Percentiles rank a stretch among this genome's conserved stretches.
Evolutionary conservation across 2,113 vertebrate species (phyloP).

Genomic region (Oxyura jamaicensis): DNA sequence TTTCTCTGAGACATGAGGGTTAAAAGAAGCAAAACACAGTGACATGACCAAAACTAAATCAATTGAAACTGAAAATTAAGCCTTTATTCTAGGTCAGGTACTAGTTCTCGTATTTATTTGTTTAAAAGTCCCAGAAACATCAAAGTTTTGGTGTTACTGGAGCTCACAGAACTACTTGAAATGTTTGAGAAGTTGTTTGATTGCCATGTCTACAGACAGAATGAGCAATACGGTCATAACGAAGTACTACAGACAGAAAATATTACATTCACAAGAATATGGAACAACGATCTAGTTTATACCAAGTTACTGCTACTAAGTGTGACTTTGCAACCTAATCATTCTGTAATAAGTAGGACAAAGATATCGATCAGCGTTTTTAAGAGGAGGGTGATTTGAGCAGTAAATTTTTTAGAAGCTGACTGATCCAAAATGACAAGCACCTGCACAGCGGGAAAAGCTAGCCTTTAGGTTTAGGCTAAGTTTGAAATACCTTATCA

Average conservation of each 20-base stretch:
- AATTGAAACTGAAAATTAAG: background rate
- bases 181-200: background rate
- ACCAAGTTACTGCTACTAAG: background rate
- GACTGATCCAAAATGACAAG: background rate
- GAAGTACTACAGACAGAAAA: background rate
- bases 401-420: background rate
- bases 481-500: background rate
- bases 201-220: background rate
- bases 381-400: background rate
- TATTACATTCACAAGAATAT: background rate
- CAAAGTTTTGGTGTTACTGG: background rate
- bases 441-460: background rate
- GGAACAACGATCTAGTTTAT: background rate
- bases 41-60: background rate
- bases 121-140: background rate
- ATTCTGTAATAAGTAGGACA: background rate
- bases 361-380: background rate
- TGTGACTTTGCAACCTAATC: background rate
- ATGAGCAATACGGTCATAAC: background rate
- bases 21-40: background rate
- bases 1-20: background rate
- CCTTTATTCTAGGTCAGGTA: background rate
- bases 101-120: background rate
- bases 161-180: background rate
- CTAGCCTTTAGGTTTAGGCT: background rate